phyloP scores from a whole-genome alignment of 2,113 vertebrate genomes.

The Hemibagrus wyckioides region DNA sequence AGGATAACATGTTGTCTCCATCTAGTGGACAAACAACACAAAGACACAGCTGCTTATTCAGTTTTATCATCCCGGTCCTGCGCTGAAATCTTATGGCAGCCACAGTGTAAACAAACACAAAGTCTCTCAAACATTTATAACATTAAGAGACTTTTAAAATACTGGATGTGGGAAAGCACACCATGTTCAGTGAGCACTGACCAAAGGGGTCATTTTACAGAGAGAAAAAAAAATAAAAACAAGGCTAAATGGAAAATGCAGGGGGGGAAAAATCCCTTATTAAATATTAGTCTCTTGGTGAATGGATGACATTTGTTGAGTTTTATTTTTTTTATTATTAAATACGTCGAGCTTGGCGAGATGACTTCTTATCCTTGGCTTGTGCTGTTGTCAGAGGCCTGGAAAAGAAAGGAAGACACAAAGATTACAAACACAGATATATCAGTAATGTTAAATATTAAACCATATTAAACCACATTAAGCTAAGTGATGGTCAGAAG shows the following conservation, averaged over 20 bases:
- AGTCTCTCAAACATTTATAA: background rate
- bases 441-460: background rate
- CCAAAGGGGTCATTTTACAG: background rate
- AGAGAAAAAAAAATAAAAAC: background rate
- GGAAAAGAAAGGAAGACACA: conserved; percentile 50
- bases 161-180: background rate
- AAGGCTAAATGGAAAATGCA: background rate
- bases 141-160: background rate
- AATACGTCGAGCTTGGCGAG: background rate
- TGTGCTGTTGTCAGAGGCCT: conserved; percentile 74
- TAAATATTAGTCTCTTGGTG: background rate
- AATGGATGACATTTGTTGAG: background rate
- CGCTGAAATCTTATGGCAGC: background rate
- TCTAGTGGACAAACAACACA: conserved; percentile 29
- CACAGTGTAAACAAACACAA: background rate
- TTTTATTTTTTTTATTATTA: background rate
- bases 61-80: background rate
- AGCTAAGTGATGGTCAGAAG: no score
- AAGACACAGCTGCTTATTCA: background rate
- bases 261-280: background rate
- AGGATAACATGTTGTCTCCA: conserved; percentile 9
- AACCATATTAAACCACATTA: no score
- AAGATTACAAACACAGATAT: background rate
- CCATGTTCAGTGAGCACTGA: background rate
- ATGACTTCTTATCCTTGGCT: conserved; percentile 61